Evolutionary conservation across 2,113 vertebrate species (phyloP).

Genomic region (Etheostoma spectabile): DNA sequence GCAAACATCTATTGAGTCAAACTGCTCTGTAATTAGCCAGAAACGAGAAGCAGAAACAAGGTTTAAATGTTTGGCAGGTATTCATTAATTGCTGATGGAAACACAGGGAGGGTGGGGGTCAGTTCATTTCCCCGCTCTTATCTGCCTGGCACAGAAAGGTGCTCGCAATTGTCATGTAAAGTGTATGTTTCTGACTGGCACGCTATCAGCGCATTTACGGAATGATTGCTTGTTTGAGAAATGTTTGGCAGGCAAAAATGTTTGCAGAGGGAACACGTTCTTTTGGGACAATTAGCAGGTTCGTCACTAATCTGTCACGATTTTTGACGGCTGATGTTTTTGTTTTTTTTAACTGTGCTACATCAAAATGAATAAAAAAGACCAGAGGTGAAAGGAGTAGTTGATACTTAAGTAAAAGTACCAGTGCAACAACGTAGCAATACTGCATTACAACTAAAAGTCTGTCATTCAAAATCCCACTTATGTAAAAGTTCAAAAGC

Average conservation of each 20-base stretch:
- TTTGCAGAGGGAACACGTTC: slow-evolving; percentile 7
- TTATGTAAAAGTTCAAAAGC: neutral
- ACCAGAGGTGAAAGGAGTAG: neutral
- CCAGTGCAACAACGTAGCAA: neutral
- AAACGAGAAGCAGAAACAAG: slow-evolving; percentile 50
- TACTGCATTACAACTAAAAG: no score
- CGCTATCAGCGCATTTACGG: slow-evolving; percentile 4
- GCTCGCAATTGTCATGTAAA: slow-evolving; percentile 50
- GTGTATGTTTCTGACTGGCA: slow-evolving; percentile 35
- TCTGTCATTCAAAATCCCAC: no score
- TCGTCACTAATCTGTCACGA: slow-evolving; percentile 39
- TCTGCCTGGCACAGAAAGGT: slow-evolving; percentile 44
- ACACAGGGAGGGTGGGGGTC: slow-evolving; percentile 41
- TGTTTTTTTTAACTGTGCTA: neutral
- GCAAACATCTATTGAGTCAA: slow-evolving; percentile 52
- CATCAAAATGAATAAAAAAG: slow-evolving; percentile 20
- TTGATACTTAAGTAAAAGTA: neutral
- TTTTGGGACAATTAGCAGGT: slow-evolving; percentile 55
- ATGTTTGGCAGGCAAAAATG: slow-evolving; percentile 31
- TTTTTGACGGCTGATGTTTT: slow-evolving; percentile 37
- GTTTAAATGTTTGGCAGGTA: slow-evolving; percentile 68
- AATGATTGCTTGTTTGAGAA: slow-evolving; percentile 14
- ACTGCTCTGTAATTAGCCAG: slow-evolving; percentile 61
- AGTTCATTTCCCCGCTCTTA: slow-evolving; percentile 49
- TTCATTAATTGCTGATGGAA: slow-evolving; percentile 67